These are phyloP conservation scores for Podarcis cretensis DNA, from an alignment of 2,113 vertebrate genomes.

Conservation along the genomic window DNA sequence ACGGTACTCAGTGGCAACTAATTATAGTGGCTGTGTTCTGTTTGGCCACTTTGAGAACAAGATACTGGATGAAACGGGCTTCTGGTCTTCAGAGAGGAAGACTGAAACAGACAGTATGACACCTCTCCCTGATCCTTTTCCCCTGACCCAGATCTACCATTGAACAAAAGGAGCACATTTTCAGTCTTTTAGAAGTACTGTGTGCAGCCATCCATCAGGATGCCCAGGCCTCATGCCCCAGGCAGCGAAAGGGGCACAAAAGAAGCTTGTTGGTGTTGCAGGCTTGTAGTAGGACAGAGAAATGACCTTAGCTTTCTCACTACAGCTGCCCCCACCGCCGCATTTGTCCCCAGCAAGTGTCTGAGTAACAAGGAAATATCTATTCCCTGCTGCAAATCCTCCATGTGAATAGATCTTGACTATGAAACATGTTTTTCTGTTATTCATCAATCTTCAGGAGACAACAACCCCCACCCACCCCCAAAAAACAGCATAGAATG, in stretches of 20 bases:
- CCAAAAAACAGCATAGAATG: background rate
- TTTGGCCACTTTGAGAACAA: no score
- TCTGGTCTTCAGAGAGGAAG: background rate
- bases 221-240: background rate
- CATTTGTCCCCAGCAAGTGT: background rate
- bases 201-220: background rate
- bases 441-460: background rate
- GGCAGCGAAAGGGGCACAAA: background rate
- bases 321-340: background rate
- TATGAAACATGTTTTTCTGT: background rate
- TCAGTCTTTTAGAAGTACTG: constrained; percentile 1
- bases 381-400: background rate
- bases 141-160: background rate
- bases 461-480: background rate
- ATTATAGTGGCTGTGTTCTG: no score
- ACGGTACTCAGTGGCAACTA: no score
- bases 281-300: background rate
- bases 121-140: background rate
- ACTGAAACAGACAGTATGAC: background rate
- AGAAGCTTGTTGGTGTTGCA: background rate
- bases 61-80: no score
- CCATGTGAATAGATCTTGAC: background rate
- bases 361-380: background rate
- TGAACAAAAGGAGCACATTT: background rate
- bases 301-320: background rate